phyloP scores from a whole-genome alignment of 2,888 invertebrate genomes.

The Lycocerus yunnanus region DNA sequence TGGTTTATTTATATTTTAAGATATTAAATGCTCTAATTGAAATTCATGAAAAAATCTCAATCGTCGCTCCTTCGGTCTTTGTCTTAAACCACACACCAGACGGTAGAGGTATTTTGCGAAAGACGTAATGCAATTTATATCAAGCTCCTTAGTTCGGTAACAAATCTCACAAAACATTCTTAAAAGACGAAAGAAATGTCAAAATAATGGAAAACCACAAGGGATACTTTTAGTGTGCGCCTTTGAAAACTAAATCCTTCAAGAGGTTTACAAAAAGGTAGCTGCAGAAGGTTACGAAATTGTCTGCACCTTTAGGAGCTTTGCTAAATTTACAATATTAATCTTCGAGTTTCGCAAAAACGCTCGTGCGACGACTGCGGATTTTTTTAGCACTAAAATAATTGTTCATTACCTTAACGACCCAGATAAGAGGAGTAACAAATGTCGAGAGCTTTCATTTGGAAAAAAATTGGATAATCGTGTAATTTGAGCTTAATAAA shows the following conservation, averaged over 20 bases:
- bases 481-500: too few relatives aligned
- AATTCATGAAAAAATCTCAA: constrained; percentile 12
- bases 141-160: constrained; percentile 14
- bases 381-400: neutral
- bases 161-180: constrained; percentile 21
- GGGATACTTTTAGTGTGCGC: constrained; percentile 5
- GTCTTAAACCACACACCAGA: neutral
- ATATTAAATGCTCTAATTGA: constrained; percentile 8
- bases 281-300: neutral
- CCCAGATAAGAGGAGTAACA: neutral
- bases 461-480: too few relatives aligned
- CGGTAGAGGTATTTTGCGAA: too few relatives aligned
- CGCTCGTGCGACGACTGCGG: neutral
- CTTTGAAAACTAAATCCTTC: neutral
- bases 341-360: neutral
- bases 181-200: constrained; percentile 24
- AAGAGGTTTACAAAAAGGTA: constrained; percentile 3
- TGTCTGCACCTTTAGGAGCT: neutral
- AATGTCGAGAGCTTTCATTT: too few relatives aligned
- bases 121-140: constrained; percentile 13
- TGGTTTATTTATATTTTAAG: constrained; percentile 6
- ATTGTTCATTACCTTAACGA: neutral
- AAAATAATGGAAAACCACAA: constrained; percentile 23
- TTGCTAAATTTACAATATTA: neutral
- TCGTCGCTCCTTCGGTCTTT: neutral